Evolutionary conservation across 2,888 invertebrate species (phyloP).

Genomic region (Plagiodera versicolora): DNA sequence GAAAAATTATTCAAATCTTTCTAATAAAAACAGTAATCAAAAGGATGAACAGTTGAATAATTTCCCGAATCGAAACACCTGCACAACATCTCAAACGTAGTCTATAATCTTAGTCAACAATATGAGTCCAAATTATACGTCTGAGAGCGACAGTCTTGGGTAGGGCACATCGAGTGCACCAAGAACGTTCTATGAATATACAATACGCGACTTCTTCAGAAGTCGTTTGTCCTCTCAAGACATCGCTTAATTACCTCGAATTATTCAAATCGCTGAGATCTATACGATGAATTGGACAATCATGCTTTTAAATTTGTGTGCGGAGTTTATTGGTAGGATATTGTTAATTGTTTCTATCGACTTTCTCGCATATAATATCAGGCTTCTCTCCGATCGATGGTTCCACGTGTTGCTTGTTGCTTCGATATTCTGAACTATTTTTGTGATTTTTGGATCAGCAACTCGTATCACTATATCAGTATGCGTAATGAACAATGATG

Average conservation of each 20-base stretch:
- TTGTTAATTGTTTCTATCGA: no score
- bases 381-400: no score
- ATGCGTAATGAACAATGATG: no score
- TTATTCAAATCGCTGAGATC: background rate
- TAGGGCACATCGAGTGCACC: background rate
- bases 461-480: no score
- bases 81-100: background rate
- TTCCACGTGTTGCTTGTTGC: no score
- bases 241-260: constrained; percentile 21
- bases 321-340: background rate
- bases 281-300: background rate
- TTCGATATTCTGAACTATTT: no score
- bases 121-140: background rate
- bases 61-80: background rate
- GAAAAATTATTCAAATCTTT: background rate
- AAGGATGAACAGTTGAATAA: background rate
- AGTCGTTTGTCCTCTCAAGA: constrained; percentile 29
- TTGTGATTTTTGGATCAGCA: no score
- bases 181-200: constrained; percentile 32
- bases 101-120: background rate
- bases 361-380: no score
- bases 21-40: background rate
- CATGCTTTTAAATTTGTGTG: background rate
- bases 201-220: constrained; percentile 28
- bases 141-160: background rate